Conservation (phyloP, 2,113 vertebrate species). For the Scopus umbretta region DNA sequence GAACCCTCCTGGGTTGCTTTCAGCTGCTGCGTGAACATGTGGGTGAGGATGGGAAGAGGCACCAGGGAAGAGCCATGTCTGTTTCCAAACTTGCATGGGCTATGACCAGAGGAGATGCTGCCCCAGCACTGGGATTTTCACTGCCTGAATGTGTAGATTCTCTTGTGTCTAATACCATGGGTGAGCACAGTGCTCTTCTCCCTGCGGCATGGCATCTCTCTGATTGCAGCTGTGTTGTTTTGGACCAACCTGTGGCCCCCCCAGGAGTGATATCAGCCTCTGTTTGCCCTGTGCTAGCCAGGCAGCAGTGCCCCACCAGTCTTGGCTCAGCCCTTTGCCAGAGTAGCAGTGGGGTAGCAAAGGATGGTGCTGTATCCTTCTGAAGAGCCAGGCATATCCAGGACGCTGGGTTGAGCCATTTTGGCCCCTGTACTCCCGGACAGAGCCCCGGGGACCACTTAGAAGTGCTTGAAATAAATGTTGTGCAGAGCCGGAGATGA, state of each 20-base stretch:
- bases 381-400: not conserved
- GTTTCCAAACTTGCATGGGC: accelerated
- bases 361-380: not conserved
- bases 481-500: not conserved
- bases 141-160: accelerated
- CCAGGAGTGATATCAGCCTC: no score
- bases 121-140: not conserved
- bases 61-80: not conserved
- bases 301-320: not conserved
- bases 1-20: not conserved
- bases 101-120: not conserved
- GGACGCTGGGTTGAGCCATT: not conserved
- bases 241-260: not conserved
- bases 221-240: not conserved
- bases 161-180: not conserved
- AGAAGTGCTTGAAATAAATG: not conserved
- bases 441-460: not conserved
- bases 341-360: not conserved
- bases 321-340: not conserved
- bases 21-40: accelerated
- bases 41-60: not conserved
- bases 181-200: not conserved
- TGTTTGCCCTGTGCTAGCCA: not conserved
- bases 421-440: accelerated
- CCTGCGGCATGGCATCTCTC: not conserved